phyloP scores from a whole-genome alignment of 2,888 invertebrate species.

The Mystacides longicornis region DNA sequence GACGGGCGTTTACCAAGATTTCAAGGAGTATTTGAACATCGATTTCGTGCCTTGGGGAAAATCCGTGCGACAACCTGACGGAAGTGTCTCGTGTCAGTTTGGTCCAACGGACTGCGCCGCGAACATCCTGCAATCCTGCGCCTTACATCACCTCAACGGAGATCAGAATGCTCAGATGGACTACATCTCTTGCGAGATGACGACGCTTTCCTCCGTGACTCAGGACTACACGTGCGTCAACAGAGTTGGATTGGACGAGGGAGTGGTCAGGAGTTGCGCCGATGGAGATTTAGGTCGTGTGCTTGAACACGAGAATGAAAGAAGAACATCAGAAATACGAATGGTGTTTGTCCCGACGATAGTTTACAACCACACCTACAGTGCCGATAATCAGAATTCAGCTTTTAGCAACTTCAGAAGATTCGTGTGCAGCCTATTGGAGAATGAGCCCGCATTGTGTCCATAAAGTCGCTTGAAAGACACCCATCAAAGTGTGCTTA shows the following conservation, averaged over 20 bases:
- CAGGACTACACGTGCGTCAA: slow-evolving; percentile 35
- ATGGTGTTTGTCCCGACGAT: slow-evolving; percentile 38
- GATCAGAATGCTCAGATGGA: slow-evolving; percentile 26
- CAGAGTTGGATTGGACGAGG: slow-evolving; percentile 32
- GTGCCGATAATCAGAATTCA: slow-evolving; percentile 27
- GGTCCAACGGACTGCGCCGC: slow-evolving; percentile 38
- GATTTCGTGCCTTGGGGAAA: slow-evolving; percentile 45
- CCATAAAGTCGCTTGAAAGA: no score
- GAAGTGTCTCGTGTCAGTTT: slow-evolving; percentile 35
- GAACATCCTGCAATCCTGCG: slow-evolving; percentile 41
- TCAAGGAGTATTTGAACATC: slow-evolving; percentile 35
- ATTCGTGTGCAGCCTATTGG: slow-evolving; percentile 14
- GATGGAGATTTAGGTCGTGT: slow-evolving; percentile 29
- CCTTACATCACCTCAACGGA: slow-evolving; percentile 29
- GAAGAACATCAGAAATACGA: slow-evolving; percentile 31
- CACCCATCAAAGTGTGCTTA: no score
- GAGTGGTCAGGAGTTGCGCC: slow-evolving; percentile 23
- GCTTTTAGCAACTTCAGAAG: slow-evolving; percentile 21
- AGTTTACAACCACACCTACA: slow-evolving; percentile 34
- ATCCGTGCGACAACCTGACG: slow-evolving; percentile 31
- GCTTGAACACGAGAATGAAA: slow-evolving; percentile 34
- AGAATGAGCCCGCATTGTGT: slow-evolving; percentile 31
- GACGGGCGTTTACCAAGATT: slow-evolving; percentile 33
- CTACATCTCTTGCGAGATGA: slow-evolving; percentile 27
- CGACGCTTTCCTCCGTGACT: slow-evolving; percentile 30